Conservation (phyloP, 2,113 vertebrate species). For the Vidua macroura region DNA sequence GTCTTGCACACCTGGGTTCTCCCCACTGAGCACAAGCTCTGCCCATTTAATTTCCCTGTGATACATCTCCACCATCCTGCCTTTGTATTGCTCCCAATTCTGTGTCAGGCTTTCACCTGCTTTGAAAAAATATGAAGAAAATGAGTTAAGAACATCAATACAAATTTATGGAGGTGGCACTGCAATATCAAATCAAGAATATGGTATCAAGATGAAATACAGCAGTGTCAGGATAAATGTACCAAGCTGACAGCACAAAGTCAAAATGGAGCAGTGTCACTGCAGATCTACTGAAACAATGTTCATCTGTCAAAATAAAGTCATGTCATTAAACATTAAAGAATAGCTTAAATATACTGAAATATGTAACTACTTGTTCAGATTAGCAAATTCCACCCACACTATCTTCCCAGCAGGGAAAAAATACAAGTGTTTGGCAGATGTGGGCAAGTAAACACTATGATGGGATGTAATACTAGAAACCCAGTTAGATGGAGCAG, state of each 20-base stretch:
- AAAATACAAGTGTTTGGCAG: background rate
- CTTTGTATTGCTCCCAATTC: background rate
- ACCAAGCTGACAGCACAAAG: constrained; percentile 48
- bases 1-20: background rate
- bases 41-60: background rate
- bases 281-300: constrained; percentile 35
- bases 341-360: constrained; percentile 21
- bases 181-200: constrained; percentile 61
- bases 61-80: background rate
- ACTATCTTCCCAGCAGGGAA: background rate
- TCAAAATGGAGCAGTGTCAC: constrained; percentile 43
- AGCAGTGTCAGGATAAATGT: constrained; percentile 46
- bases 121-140: constrained; percentile 29
- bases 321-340: background rate
- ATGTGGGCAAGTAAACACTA: background rate
- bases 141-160: constrained; percentile 37
- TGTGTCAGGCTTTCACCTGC: constrained; percentile 29
- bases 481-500: background rate
- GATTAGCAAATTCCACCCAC: constrained; percentile 15
- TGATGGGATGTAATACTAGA: background rate
- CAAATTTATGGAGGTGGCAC: constrained; percentile 52
- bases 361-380: background rate
- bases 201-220: constrained; percentile 50
- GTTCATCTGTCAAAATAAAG: constrained; percentile 48
- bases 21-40: background rate